Percentiles rank a stretch among this genome's conserved stretches.
Evolutionary conservation across 23 tunicate genomes (phyloP).

Genomic region (Trididemnum nubilum): DNA sequence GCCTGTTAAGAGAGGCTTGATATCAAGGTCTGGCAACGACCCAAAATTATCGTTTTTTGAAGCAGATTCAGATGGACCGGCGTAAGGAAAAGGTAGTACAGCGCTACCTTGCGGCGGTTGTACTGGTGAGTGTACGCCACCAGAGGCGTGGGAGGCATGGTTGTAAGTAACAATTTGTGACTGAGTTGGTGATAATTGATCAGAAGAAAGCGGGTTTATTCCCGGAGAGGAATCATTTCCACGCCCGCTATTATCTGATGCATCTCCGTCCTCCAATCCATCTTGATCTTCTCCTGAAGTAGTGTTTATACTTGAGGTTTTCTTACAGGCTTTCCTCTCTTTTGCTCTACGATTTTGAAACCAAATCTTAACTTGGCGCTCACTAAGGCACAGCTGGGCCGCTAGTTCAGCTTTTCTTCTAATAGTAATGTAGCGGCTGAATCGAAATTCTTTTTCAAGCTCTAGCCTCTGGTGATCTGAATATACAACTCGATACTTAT

Average conservation of each 20-base stretch:
- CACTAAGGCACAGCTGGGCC: conserved; percentile 76
- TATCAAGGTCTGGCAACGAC: conserved; percentile 8
- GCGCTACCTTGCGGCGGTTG: conserved; percentile 48
- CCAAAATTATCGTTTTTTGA: background rate
- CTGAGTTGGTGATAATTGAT: background rate
- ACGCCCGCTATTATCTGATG: conserved; percentile 37
- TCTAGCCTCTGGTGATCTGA: conserved; percentile 97
- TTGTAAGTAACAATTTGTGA: background rate
- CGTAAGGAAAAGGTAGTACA: conserved; percentile 12
- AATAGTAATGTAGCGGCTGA: conserved; percentile 95
- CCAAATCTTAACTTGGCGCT: conserved; percentile 98
- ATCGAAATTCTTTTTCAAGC: conserved; percentile 97
- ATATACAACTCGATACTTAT: conserved; percentile 97
- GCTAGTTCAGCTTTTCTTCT: conserved; percentile 94
- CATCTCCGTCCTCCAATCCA: conserved; percentile 27
- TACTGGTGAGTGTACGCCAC: conserved; percentile 5
- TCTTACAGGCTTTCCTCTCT: conserved; percentile 85
- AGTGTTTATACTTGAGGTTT: conserved; percentile 38
- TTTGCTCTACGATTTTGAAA: conserved; percentile 98
- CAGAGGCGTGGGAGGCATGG: background rate
- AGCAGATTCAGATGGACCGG: background rate
- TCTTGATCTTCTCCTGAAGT: conserved; percentile 19
- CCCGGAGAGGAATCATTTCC: conserved; percentile 25
- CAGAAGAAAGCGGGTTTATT: background rate
- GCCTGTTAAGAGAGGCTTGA: conserved; percentile 28